Conservation (phyloP, 1,140 invertebrate species). For the Drosophila novamexicana region DNA sequence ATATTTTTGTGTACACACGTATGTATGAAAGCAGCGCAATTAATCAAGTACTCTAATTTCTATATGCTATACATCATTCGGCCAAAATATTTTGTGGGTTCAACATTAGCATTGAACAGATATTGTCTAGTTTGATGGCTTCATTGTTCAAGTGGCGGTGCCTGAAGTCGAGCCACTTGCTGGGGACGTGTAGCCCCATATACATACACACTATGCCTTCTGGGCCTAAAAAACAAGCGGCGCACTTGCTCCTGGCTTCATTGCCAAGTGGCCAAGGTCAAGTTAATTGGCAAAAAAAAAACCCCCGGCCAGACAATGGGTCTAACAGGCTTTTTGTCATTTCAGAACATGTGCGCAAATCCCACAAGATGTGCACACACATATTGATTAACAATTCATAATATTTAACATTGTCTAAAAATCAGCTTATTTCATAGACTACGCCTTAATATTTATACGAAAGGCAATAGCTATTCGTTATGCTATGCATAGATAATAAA, state of each 20-base stretch:
- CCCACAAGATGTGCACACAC: conserved; percentile 8
- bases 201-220: conserved; percentile 28
- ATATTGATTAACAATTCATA: conserved; percentile 19
- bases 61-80: conserved; percentile 69
- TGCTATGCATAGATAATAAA: conserved; percentile 1
- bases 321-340: conserved; percentile 16
- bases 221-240: conserved; percentile 42
- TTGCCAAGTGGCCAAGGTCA: conserved; percentile 69
- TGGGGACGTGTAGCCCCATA: not conserved
- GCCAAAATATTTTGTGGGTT: conserved; percentile 48
- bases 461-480: conserved; percentile 4
- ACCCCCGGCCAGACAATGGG: conserved; percentile 6
- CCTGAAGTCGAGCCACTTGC: conserved; percentile 26
- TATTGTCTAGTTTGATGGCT: conserved; percentile 66
- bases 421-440: conserved; percentile 10
- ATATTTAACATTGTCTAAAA: not conserved
- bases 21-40: conserved; percentile 49
- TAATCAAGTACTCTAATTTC: conserved; percentile 72
- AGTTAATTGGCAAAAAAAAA: conserved; percentile 7
- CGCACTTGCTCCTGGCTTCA: conserved; percentile 52
- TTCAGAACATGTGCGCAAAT: conserved; percentile 37
- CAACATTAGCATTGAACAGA: conserved; percentile 62
- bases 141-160: conserved; percentile 68
- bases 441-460: not conserved
- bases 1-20: not conserved